phyloP scores from a whole-genome alignment of 2,888 invertebrate species.

The Cantharis flavilabris region DNA sequence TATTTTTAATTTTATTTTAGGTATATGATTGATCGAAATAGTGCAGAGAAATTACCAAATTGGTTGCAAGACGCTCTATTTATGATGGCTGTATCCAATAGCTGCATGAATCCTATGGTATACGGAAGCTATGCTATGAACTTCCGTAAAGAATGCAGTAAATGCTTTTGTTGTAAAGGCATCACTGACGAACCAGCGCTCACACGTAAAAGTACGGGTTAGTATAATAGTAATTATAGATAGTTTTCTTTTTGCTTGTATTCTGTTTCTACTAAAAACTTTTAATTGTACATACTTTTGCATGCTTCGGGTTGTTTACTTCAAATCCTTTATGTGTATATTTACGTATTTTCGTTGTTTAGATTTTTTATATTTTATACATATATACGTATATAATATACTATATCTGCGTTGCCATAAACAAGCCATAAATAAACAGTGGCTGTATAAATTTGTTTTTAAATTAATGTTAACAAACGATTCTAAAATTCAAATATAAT shows the following conservation, averaged over 20 bases:
- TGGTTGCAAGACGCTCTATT: conserved; percentile 73
- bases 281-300: background rate
- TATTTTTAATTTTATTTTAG: conserved; percentile 50
- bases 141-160: conserved; percentile 54
- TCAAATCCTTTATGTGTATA: background rate
- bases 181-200: conserved; percentile 5
- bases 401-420: no score
- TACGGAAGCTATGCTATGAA: conserved; percentile 74
- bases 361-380: no score
- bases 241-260: background rate
- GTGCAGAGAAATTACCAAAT: conserved; percentile 66
- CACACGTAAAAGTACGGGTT: conserved; percentile 16
- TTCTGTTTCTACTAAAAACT: background rate
- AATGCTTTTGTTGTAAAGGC: conserved; percentile 40
- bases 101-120: conserved; percentile 79
- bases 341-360: no score
- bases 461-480: no score
- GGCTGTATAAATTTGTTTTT: no score
- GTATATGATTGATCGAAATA: conserved; percentile 72
- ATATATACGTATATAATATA: no score
- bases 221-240: background rate
- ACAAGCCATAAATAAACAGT: no score
- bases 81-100: conserved; percentile 80
- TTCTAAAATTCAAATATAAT: no score
- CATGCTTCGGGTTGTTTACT: background rate